A percentile compares a stretch with the other conserved stretches of the same genome.
Conservation (phyloP, 2,113 vertebrate species). For the Camelus bactrianus region DNA sequence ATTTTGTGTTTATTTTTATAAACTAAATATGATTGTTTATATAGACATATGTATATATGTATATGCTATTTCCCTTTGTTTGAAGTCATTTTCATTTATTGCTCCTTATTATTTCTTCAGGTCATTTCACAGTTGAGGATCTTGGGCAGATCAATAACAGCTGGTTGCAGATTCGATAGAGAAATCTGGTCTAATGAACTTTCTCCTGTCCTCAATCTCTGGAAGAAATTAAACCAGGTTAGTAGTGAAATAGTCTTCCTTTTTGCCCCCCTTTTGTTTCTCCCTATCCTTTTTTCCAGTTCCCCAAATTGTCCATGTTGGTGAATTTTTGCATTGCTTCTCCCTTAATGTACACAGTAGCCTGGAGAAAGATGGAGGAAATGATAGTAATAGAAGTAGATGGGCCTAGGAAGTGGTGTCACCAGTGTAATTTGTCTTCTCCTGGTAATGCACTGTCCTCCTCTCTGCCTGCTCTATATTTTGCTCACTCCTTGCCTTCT, state of each 20-base stretch:
- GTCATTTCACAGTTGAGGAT: constrained; percentile 97
- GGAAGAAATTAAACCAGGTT: constrained; percentile 99
- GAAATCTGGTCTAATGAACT: constrained; percentile 97
- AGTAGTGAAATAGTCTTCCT: constrained; percentile 40
- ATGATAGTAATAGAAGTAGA: neutral
- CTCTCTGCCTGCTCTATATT: neutral
- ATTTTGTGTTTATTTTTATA: constrained; percentile 19
- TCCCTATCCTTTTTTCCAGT: neutral
- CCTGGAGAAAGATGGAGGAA: neutral
- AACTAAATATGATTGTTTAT: constrained; percentile 38
- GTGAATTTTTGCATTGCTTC: neutral
- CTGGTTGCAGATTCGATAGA: constrained; percentile 97
- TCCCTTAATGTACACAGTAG: neutral
- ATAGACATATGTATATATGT: constrained; percentile 10
- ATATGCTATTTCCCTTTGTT: neutral
- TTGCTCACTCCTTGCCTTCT: neutral
- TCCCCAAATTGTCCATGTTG: neutral
- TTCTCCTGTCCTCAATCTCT: constrained; percentile 96
- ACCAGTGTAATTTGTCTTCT: neutral
- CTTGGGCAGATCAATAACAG: constrained; percentile 92
- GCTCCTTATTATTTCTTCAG: constrained; percentile 84
- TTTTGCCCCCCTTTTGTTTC: neutral
- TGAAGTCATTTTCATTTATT: constrained; percentile 37
- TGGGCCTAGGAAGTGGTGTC: neutral
- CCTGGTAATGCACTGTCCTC: neutral